Conservation (phyloP, 1,140 invertebrate species). For the Helicorthomorpha holstii region DNA sequence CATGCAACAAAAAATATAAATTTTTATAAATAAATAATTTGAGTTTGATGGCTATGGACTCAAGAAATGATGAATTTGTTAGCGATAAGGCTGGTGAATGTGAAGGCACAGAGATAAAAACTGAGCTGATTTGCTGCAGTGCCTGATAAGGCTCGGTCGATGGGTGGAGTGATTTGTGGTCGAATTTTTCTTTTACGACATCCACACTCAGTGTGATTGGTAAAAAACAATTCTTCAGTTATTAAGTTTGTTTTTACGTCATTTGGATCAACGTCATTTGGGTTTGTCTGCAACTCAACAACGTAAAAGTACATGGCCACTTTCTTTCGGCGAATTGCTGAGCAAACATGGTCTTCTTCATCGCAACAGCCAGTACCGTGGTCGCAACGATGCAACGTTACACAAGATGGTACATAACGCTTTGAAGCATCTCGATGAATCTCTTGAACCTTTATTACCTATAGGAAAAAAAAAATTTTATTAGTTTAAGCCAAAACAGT, state of each 20-base stretch:
- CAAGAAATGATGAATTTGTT: too few species aligned
- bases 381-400: slow-evolving; percentile 5
- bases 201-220: slow-evolving; percentile 5
- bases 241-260: not conserved
- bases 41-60: too few species aligned
- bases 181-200: slow-evolving; percentile 1
- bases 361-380: slow-evolving; percentile 5
- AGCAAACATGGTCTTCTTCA: not conserved
- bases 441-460: slow-evolving; percentile 8
- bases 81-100: too few species aligned
- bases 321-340: not conserved
- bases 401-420: slow-evolving; percentile 4
- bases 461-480: too few species aligned
- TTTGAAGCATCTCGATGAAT: slow-evolving; percentile 4
- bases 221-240: not conserved
- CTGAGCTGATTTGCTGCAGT: too few species aligned
- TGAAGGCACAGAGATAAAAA: too few species aligned
- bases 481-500: too few species aligned
- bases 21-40: too few species aligned
- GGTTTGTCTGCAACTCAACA: not conserved
- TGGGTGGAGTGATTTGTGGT: too few species aligned
- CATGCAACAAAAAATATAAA: too few species aligned
- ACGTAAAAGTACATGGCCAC: slow-evolving; percentile 4
- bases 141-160: too few species aligned
- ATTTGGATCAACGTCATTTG: not conserved